Percentiles rank a stretch among this genome's conserved stretches.
Evolutionary conservation across 2,888 invertebrate species (phyloP).

Genomic region (Parthenolecanium corni): DNA sequence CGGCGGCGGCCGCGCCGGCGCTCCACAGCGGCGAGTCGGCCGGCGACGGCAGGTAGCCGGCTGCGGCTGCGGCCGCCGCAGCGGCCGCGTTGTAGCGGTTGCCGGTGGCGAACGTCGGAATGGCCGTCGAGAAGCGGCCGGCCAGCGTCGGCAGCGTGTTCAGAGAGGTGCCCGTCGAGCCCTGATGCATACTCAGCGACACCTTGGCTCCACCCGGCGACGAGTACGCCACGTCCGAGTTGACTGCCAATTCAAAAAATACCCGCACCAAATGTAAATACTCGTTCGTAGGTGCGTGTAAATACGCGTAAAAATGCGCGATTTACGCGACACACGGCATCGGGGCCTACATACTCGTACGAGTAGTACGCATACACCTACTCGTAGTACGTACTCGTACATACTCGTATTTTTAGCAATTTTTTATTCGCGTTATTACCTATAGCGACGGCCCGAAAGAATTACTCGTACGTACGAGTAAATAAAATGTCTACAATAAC

Average conservation of each 20-base stretch:
- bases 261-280: too few species aligned
- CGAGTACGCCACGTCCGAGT: conserved; percentile 22
- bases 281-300: too few species aligned
- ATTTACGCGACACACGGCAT: too few species aligned
- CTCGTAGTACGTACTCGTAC: too few species aligned
- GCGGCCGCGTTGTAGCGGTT: conserved; percentile 28
- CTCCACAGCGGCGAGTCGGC: conserved; percentile 25
- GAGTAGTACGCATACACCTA: too few species aligned
- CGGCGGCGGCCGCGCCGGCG: conserved; percentile 23
- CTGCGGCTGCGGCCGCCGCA: conserved; percentile 18
- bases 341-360: too few species aligned
- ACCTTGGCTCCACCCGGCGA: background rate
- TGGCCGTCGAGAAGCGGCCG: conserved; percentile 27
- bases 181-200: background rate
- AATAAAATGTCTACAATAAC: too few species aligned
- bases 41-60: conserved; percentile 26
- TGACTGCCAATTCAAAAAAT: conserved; percentile 17
- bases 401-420: too few species aligned
- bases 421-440: too few species aligned
- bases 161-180: conserved; percentile 3
- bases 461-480: too few species aligned
- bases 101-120: conserved; percentile 25
- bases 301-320: too few species aligned
- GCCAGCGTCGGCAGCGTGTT: conserved; percentile 31
- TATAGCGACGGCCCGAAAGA: too few species aligned